phyloP scores from a whole-genome alignment of 2,888 invertebrate genomes.

The Pristionchus exspectatus region DNA sequence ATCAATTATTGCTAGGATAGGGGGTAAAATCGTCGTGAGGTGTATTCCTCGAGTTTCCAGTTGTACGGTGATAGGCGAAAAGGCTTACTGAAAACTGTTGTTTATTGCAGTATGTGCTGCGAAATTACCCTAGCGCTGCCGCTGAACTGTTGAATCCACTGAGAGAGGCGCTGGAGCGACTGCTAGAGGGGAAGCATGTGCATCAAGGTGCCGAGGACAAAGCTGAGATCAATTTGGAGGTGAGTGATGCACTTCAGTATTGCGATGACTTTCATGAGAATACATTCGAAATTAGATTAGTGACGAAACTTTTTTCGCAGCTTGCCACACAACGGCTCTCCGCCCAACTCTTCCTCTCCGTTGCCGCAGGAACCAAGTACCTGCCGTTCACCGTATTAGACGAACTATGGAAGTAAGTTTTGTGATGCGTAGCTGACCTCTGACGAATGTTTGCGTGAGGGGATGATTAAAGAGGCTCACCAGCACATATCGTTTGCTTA shows the following conservation, averaged over 20 bases:
- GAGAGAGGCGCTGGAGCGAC: conserved; percentile 45
- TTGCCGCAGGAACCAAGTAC: conserved; percentile 61
- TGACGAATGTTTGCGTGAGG: no score
- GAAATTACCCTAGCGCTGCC: conserved; percentile 62
- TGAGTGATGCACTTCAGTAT: no score
- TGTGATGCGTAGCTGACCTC: no score
- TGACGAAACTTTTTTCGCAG: conserved; percentile 49
- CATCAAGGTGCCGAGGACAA: not conserved
- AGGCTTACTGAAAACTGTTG: no score
- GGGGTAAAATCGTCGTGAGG: no score
- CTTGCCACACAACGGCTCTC: conserved; percentile 60
- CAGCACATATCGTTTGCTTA: no score
- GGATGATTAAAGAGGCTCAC: no score
- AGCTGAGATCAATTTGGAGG: not conserved
- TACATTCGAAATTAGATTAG: no score
- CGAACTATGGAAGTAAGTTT: conserved; percentile 60
- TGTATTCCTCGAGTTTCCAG: no score
- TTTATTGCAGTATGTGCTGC: conserved; percentile 59
- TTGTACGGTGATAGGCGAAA: not conserved
- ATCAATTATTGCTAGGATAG: no score
- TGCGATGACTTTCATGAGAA: no score
- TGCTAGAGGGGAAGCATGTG: conserved; percentile 35
- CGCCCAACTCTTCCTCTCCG: conserved; percentile 62
- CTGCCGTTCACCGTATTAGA: conserved; percentile 60
- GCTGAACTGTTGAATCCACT: conserved; percentile 39